Evolutionary conservation across 2,797 vertebrate genomes (phyloP).

Genomic region (Aldrovandia affinis): DNA sequence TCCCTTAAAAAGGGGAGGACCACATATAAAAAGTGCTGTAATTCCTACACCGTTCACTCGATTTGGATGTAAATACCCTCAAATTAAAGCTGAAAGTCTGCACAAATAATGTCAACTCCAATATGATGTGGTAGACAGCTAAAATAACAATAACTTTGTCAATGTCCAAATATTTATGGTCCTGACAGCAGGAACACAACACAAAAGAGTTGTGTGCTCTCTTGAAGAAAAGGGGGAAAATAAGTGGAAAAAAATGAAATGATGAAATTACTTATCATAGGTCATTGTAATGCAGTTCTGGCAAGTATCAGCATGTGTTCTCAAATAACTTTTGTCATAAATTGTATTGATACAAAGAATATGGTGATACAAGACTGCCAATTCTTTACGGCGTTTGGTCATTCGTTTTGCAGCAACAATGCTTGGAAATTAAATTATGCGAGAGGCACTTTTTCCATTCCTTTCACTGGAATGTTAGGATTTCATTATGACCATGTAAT

Average conservation of each 20-base stretch:
- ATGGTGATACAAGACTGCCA: background rate
- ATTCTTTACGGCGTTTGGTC: background rate
- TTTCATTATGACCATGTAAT: conserved; percentile 11
- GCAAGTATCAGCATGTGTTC: background rate
- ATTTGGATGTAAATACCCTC: no score
- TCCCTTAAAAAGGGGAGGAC: no score
- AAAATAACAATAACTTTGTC: no score
- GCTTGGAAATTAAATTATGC: background rate
- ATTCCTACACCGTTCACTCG: no score
- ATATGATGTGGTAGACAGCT: no score
- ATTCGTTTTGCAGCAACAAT: background rate
- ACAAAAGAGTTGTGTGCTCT: no score
- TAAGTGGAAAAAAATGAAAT: background rate
- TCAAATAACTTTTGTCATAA: background rate
- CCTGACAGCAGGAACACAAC: no score
- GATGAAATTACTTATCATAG: background rate
- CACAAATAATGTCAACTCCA: no score
- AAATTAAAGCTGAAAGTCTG: no score
- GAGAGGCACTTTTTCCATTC: background rate
- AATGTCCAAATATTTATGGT: no score
- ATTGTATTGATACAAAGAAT: conserved; percentile 4
- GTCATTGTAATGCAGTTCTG: conserved; percentile 12
- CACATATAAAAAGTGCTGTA: no score
- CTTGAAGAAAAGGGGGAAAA: no score
- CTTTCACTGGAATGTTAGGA: background rate